phyloP scores from a whole-genome alignment of 53 echinoderm and acorn worm genomes.

The Crossaster papposus region DNA sequence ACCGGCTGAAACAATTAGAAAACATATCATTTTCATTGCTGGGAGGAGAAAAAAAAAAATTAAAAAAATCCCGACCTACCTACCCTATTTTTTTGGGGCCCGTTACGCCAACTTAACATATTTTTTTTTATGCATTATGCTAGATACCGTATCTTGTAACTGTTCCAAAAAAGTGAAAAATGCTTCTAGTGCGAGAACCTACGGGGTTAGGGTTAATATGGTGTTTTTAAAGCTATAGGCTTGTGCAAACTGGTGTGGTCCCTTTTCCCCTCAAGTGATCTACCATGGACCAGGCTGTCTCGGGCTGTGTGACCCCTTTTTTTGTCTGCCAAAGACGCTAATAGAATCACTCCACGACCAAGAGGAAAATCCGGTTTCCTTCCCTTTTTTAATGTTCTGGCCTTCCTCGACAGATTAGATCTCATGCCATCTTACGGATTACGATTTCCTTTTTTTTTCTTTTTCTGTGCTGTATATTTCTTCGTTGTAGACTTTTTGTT shows the following conservation, averaged over 20 bases:
- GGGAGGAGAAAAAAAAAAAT: no score
- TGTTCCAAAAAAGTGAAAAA: no score
- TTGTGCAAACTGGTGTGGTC: not conserved
- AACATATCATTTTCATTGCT: no score
- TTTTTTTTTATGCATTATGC: no score
- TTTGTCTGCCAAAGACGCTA: not conserved
- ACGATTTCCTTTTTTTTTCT: not conserved
- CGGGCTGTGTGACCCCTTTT: not conserved
- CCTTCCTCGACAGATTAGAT: not conserved
- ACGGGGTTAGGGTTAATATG: no score
- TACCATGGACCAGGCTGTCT: not conserved
- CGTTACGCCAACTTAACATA: no score
- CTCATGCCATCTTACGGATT: conserved; percentile 6
- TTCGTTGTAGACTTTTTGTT: not conserved
- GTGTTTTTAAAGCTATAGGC: no score
- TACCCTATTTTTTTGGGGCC: no score
- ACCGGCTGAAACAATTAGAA: no score
- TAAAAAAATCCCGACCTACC: no score
- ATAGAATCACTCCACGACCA: conserved; percentile 21
- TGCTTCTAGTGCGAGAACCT: no score
- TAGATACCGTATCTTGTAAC: no score
- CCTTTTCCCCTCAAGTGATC: not conserved
- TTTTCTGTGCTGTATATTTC: not conserved
- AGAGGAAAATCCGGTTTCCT: conserved; percentile 35
- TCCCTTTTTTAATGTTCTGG: not conserved